phyloP scores from a whole-genome alignment of 2,888 invertebrate genomes.

The Thecophora atra region DNA sequence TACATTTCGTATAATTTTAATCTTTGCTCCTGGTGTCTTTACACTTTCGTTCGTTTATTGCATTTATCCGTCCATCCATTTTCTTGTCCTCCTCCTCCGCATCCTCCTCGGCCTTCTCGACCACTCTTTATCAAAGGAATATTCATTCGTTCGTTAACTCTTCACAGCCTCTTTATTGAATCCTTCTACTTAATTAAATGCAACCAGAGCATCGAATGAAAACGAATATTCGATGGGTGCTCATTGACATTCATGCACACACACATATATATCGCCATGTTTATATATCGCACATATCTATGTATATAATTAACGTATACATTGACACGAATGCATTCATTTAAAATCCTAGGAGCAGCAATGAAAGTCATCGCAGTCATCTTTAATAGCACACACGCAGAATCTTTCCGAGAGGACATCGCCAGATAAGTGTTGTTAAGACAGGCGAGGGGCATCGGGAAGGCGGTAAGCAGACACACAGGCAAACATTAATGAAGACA shows the following conservation, averaged over 20 bases:
- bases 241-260: not conserved
- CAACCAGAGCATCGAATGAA: not conserved
- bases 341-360: conserved; percentile 18
- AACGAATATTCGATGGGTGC: no score
- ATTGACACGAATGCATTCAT: not conserved
- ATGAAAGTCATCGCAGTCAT: not conserved
- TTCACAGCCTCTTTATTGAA: conserved; percentile 12
- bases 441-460: no score
- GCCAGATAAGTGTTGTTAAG: no score
- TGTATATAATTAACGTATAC: no score
- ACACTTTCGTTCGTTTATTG: no score
- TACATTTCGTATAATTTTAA: conserved; percentile 1
- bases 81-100: not conserved
- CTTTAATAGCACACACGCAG: conserved; percentile 10
- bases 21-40: not conserved
- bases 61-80: no score
- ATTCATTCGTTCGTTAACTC: conserved; percentile 10
- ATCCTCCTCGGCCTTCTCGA: not conserved
- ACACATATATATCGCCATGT: not conserved
- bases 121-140: not conserved
- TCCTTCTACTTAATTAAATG: conserved; percentile 22
- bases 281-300: no score
- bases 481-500: no score
- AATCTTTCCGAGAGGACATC: not conserved
- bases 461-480: no score